Evolutionary conservation across 2,113 vertebrate species (phyloP).

Genomic region (Cacatua alba): DNA sequence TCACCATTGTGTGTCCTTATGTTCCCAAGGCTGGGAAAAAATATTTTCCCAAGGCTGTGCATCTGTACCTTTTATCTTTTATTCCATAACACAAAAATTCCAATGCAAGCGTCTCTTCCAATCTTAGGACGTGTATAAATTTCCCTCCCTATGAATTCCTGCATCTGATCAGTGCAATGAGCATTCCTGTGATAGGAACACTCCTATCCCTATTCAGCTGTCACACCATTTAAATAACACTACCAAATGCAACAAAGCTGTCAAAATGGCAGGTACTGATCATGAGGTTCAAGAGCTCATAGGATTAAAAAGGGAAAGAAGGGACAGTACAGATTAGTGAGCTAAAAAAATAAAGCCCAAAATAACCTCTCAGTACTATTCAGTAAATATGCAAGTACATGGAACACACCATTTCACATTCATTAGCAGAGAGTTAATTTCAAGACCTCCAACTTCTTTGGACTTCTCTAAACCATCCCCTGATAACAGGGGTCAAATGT

Average conservation of each 20-base stretch:
- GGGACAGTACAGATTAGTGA: background rate
- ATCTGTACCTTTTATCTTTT: background rate
- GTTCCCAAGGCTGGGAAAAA: background rate
- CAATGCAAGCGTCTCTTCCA: background rate
- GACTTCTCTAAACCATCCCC: background rate
- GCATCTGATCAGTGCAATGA: background rate
- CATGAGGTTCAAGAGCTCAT: background rate
- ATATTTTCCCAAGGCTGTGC: background rate
- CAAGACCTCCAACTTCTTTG: background rate
- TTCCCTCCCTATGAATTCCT: background rate
- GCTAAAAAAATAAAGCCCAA: background rate
- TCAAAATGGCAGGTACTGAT: background rate
- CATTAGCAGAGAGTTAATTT: background rate
- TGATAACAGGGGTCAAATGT: background rate
- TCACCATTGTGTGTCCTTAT: background rate
- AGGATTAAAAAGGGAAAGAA: background rate
- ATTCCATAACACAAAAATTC: background rate
- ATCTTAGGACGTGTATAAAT: too few species aligned
- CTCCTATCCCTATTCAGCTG: background rate
- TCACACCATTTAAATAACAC: background rate
- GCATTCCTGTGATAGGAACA: background rate
- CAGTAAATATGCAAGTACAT: background rate
- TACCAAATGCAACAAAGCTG: background rate
- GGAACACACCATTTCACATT: background rate
- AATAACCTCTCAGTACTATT: background rate